These are phyloP conservation scores for Leptura quadrifasciata DNA, from an alignment of 2,888 invertebrate species.

Conservation along the genomic window DNA sequence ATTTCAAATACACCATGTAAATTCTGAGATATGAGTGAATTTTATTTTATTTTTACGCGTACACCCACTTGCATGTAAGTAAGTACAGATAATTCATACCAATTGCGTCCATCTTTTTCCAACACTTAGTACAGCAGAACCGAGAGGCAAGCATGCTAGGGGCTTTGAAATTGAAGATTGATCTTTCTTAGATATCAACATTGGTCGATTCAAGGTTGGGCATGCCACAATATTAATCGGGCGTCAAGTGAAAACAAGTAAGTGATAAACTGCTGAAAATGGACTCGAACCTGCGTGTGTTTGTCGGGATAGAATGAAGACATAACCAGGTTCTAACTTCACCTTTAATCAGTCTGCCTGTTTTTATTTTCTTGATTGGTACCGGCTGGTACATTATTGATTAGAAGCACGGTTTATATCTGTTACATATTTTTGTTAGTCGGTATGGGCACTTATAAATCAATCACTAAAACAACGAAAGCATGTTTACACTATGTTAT, in stretches of 20 bases:
- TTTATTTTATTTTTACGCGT: constrained; percentile 48
- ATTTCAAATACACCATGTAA: constrained; percentile 48
- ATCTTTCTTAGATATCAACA: constrained; percentile 68
- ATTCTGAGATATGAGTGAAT: constrained; percentile 47
- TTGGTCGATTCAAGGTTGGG: constrained; percentile 69
- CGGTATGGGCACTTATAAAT: constrained; percentile 5
- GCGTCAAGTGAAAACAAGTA: constrained; percentile 73
- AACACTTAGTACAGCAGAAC: constrained; percentile 31
- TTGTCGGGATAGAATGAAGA: constrained; percentile 71
- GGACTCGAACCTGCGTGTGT: constrained; percentile 72
- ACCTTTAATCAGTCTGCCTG: constrained; percentile 54
- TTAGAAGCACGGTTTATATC: constrained; percentile 42
- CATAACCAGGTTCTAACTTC: constrained; percentile 68
- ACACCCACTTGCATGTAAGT: constrained; percentile 33
- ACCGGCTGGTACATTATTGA: constrained; percentile 64
- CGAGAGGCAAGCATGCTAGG: constrained; percentile 47
- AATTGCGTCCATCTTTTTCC: constrained; percentile 7
- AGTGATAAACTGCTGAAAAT: constrained; percentile 74
- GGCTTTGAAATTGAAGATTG: constrained; percentile 64
- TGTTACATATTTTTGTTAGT: constrained; percentile 28
- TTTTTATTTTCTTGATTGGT: constrained; percentile 59
- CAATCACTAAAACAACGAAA: constrained; percentile 10
- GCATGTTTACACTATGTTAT: neutral
- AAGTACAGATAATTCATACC: constrained; percentile 18
- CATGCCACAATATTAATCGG: constrained; percentile 75